These are phyloP conservation scores for Serinus canaria DNA, from an alignment of 2,113 vertebrate genomes.

Conservation along the genomic window DNA sequence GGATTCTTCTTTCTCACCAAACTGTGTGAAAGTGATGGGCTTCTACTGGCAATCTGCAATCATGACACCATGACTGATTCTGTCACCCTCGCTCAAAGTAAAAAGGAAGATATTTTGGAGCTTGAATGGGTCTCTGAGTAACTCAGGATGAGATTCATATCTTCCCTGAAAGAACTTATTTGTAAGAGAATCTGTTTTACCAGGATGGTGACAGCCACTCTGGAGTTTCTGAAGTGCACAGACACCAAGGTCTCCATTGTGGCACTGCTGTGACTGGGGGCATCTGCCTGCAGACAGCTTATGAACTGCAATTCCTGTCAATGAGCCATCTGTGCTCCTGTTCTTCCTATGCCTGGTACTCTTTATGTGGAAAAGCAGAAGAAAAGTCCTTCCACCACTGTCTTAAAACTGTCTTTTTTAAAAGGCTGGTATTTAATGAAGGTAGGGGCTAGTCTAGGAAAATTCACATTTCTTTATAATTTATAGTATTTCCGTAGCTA, in stretches of 20 bases:
- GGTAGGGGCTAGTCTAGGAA: not conserved
- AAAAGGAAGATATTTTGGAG: not conserved
- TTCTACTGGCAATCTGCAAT: not conserved
- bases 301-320: not conserved
- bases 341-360: not conserved
- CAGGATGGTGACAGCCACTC: not conserved
- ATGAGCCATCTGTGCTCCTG: not conserved
- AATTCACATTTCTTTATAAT: not conserved
- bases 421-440: not conserved
- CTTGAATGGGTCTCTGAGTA: not conserved
- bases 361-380: not conserved
- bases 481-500: not conserved
- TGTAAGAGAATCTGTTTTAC: not conserved
- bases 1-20: not conserved
- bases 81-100: not conserved
- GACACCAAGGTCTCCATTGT: not conserved
- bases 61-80: not conserved
- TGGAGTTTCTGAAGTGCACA: not conserved
- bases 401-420: not conserved
- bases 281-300: not conserved
- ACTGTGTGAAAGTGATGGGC: not conserved
- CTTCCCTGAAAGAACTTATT: not conserved
- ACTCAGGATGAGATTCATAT: not conserved
- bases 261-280: not conserved
- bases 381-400: not conserved